phyloP scores from a whole-genome alignment of 2,888 invertebrate species.

The Cryptus viduatorius region DNA sequence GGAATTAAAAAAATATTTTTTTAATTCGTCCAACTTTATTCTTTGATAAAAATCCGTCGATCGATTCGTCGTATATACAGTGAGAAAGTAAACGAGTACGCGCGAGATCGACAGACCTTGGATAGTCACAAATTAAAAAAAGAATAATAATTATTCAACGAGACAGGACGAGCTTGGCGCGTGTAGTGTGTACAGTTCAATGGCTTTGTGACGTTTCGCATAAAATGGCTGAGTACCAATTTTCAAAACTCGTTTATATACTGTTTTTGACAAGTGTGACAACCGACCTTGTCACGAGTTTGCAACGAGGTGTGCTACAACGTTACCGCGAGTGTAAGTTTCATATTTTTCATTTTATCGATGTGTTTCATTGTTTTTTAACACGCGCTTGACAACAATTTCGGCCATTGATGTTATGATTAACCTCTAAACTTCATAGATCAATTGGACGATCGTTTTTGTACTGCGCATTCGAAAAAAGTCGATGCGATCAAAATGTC shows the following conservation, averaged over 20 bases:
- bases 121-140: background rate
- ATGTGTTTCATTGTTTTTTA: background rate
- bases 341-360: background rate
- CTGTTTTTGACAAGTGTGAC: slow-evolving; percentile 55
- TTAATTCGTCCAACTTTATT: background rate
- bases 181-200: background rate
- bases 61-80: background rate
- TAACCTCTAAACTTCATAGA: slow-evolving; percentile 66
- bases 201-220: slow-evolving; percentile 37
- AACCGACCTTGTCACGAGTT: slow-evolving; percentile 22
- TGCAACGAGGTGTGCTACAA: background rate
- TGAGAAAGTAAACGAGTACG: background rate
- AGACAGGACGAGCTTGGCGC: too few relatives aligned
- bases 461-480: slow-evolving; percentile 70
- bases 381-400: background rate
- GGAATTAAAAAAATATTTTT: slow-evolving; percentile 3
- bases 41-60: background rate
- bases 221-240: slow-evolving; percentile 70
- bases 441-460: slow-evolving; percentile 73
- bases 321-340: slow-evolving; percentile 70
- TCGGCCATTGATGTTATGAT: background rate
- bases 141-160: background rate
- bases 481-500: slow-evolving; percentile 20
- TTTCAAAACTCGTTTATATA: slow-evolving; percentile 64
- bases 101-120: slow-evolving; percentile 1